Base-by-base conservation (phyloP, 2,113 vertebrate species). In the Perognathus longimembris region DNA sequence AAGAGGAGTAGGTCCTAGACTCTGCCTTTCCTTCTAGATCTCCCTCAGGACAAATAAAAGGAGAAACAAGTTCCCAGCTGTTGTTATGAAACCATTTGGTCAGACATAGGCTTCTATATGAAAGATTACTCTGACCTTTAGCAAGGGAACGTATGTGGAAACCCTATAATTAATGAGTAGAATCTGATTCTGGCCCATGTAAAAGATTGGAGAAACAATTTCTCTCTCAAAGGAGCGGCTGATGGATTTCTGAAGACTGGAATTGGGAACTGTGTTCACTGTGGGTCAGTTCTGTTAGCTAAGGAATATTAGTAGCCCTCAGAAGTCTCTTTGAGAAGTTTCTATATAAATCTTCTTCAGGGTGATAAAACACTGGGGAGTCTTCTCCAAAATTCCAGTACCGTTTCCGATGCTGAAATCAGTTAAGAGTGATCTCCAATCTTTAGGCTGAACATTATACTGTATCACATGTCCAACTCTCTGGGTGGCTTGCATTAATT, bases 1-100 rank as follows among this genome's bases (percentile, higher is more conserved):
- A 85, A 89, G 86, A 38, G 57, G 76, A 89, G 85, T 71, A 83
- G 90, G 63, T 54, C 38, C 20, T 63, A 82, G 85, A 76, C 22
- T 50, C 69, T 63, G 50, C 22, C 36, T 67, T 95, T 93, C 73
- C 76, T 78, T 93, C 26, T 67, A 67, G 32, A 75, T 7, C 38
- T 81, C n/a, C 50, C 59, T 61, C 70, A 67, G 80, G 28, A 38
- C 30, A 85, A 75, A 71, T 15, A 61, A 20, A 92, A 92, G 87
- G 2, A 42, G 42, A 92, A 91, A 69, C 11, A n/a, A 76, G n/a
- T 38, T 90, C 30, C 67, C 70, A 85, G 75, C 22, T 18, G 36
- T 83, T 94, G 24, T 71, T 82, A 17, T n/a, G 30, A 82, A 91
- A 57, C 12, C 34, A 90, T 7, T 45, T 77, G 54, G 50, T 59